phyloP scores from a whole-genome alignment of 2,888 invertebrate species.

The Scelioninae gen. 1 region DNA sequence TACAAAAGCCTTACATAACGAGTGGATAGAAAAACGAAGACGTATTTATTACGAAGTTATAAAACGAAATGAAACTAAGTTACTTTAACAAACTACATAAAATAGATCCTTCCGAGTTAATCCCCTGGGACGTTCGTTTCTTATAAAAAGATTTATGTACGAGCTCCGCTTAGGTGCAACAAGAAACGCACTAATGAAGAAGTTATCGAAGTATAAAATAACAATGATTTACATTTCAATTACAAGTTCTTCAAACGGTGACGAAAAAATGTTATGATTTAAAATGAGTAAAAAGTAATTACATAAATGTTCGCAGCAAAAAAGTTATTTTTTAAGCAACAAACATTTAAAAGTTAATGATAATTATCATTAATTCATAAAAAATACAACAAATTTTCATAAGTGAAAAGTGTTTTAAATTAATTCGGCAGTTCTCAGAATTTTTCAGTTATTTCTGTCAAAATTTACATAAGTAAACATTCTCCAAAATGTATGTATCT shows the following conservation, averaged over 20 bases:
- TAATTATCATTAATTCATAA: too few species aligned
- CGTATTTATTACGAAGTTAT: slow-evolving; percentile 51
- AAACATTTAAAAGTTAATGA: too few species aligned
- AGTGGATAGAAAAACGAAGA: slow-evolving; percentile 25
- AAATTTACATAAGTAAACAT: too few species aligned
- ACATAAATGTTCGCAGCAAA: background rate
- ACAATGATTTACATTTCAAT: slow-evolving; percentile 64
- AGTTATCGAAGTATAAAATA: slow-evolving; percentile 53
- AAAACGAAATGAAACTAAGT: slow-evolving; percentile 41
- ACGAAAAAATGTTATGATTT: background rate
- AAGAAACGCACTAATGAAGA: slow-evolving; percentile 53
- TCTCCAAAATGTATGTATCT: too few species aligned
- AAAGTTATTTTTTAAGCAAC: too few species aligned
- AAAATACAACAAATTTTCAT: too few species aligned
- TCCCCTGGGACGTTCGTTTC: slow-evolving; percentile 53
- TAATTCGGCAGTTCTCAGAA: too few species aligned
- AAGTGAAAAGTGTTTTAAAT: too few species aligned
- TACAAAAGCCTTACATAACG: slow-evolving; percentile 38
- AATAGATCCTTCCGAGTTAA: slow-evolving; percentile 51
- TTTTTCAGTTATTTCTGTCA: too few species aligned
- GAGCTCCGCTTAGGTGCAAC: slow-evolving; percentile 18
- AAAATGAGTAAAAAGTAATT: too few species aligned
- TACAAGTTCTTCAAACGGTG: slow-evolving; percentile 20
- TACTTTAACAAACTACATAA: slow-evolving; percentile 35
- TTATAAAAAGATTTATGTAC: slow-evolving; percentile 57